Percentiles rank a stretch among this genome's conserved stretches.
These are phyloP conservation scores for Lepilemur septentrionalis DNA, from an alignment of 2,797 vertebrate genomes.

Conservation along the genomic window DNA sequence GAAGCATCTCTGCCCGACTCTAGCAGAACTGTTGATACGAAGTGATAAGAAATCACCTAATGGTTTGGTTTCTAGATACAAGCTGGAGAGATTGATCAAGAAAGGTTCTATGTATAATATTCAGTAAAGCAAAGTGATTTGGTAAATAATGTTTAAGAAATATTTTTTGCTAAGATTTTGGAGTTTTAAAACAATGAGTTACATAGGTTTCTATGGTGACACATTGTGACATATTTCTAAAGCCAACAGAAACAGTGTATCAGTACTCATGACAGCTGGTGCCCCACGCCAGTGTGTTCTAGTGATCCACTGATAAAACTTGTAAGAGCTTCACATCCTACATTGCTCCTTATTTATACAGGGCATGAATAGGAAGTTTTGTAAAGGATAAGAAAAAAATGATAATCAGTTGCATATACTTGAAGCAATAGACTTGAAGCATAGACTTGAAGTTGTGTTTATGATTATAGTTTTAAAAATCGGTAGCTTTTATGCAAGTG, in stretches of 20 bases:
- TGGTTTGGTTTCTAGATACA: not conserved
- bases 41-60: not conserved
- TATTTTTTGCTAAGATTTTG: not conserved
- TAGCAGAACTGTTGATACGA: not conserved
- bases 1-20: not conserved
- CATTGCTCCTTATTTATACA: not conserved
- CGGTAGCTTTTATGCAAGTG: not conserved
- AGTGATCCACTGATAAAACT: not conserved
- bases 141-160: slow-evolving; percentile 4
- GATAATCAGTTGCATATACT: not conserved
- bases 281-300: not conserved
- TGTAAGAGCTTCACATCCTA: not conserved
- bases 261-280: not conserved
- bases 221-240: slow-evolving; percentile 5
- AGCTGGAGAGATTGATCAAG: not conserved
- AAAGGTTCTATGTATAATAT: not conserved
- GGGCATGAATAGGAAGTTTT: not conserved
- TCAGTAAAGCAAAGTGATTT: slow-evolving; percentile 6
- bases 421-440: not conserved
- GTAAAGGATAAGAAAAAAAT: not conserved
- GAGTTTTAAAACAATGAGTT: not conserved
- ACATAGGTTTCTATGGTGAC: slow-evolving; percentile 42
- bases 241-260: not conserved
- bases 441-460: not conserved
- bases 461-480: not conserved